Base-by-base conservation (phyloP, 2,888 invertebrate genomes). In the Trachelus troglodyta region DNA sequence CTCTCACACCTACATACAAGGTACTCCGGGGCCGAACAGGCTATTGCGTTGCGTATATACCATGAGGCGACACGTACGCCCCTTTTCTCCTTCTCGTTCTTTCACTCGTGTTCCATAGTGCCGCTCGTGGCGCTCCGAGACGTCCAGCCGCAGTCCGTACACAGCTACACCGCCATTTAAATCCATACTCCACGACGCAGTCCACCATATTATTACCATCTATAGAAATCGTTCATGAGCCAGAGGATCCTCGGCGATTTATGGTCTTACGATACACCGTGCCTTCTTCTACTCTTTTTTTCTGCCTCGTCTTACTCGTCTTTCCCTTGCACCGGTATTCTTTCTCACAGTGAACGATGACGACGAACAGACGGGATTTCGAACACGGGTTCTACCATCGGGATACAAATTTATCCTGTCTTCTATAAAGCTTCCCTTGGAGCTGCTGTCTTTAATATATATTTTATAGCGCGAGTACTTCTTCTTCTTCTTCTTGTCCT, bases 1-100 rank as follows among this genome's bases (percentile, higher is more conserved):
- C 78, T 77, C 81, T 79, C 80, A 77, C 84, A 85, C 85, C 35
- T 74, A 74, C 35, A 69, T 75, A 77, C 73, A 73, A 76, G 71
- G 71, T 34, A 71, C 71, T 71, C 71, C 15, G 33, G 71, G 31
- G 31, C 71, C 71, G 31, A 34, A 71, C 33, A 33, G 71, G 71
- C 71, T 56, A 56, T 56, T 56, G 71, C 71, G 31, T 23, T 31
- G 71, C 71, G 71, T 30, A 34, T 74, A 30, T 34, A 71, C 71
- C 33, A 23, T 33, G 71, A 34, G 33, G 31, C 71, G 71, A 71
- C 71, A 33, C 71, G 71, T 71, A 31, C 71, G 71, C 34, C 71
- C 34, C 71, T 71, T 71, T 71, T 34, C 56, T 56, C 56, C 56
- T 56, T 56, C 56, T 56, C 56, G 56, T 56, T 56, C 56, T 56